phyloP scores from a whole-genome alignment of 1,140 invertebrate genomes.

The Orius insidiosus region DNA sequence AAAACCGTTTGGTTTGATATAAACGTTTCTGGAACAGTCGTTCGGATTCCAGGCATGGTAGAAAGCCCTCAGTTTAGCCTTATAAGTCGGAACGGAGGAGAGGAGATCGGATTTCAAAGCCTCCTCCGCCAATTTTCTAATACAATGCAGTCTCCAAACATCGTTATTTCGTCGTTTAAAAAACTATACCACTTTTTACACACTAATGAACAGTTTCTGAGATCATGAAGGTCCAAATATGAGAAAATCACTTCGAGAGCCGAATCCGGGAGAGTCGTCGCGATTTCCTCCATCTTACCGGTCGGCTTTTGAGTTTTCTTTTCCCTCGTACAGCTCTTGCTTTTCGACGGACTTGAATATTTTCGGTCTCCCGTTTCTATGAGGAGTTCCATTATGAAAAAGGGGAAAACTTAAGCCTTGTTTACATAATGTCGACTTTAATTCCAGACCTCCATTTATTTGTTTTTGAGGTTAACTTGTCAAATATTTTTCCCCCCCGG shows the following conservation, averaged over 20 bases:
- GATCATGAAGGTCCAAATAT: slow-evolving; percentile 70
- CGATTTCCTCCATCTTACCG: slow-evolving; percentile 24
- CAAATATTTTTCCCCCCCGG: too few relatives aligned
- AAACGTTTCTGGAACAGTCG: slow-evolving; percentile 93
- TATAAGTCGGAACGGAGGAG: slow-evolving; percentile 74
- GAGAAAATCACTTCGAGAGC: slow-evolving; percentile 89
- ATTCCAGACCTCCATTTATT: too few relatives aligned
- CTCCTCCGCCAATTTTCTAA: slow-evolving; percentile 73
- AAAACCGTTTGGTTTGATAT: slow-evolving; percentile 92
- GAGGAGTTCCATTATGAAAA: too few relatives aligned
- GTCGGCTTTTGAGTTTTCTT: slow-evolving; percentile 1
- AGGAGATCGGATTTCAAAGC: slow-evolving; percentile 84
- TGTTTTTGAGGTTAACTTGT: too few relatives aligned
- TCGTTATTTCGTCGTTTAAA: slow-evolving; percentile 89
- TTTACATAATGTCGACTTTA: too few relatives aligned
- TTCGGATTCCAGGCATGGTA: slow-evolving; percentile 94
- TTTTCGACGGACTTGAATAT: too few relatives aligned
- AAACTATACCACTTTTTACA: slow-evolving; percentile 87
- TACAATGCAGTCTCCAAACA: slow-evolving; percentile 84
- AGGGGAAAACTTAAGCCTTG: too few relatives aligned
- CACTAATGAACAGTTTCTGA: slow-evolving; percentile 76
- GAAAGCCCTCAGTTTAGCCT: slow-evolving; percentile 85
- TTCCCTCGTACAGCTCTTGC: too few relatives aligned
- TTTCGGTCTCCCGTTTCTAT: too few relatives aligned
- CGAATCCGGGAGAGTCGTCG: slow-evolving; percentile 41